Evolutionary conservation across 2,113 vertebrate genomes (phyloP), one percentile per base, ranked within the genome.

Genomic region (Pongo pygmaeus): DNA sequence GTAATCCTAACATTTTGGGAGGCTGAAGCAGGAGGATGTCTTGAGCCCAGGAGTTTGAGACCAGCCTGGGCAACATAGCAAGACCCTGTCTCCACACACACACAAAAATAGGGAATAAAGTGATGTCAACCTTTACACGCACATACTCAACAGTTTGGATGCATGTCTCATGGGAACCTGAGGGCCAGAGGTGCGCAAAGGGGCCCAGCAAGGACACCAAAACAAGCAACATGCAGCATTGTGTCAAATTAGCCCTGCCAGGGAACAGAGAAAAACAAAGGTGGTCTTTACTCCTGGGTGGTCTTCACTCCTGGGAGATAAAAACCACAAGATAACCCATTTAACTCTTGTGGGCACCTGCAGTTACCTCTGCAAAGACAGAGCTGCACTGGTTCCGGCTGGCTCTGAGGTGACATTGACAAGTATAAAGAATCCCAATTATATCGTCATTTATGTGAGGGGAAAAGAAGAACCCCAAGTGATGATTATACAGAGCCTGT

Each of bases 161-260:
- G 27, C 35, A 77, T 4, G 13, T 86, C 43, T 69, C 43, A 69
- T 86, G 64, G 46, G 40, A 86, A n/a, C 22, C 32, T 50, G 40
- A 84, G 48, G 40, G 4, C 11, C 78, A 93, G 84, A 83, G 46
- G 13, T 77, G 38, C 27, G 80, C 50, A 46, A 57, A 79, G 52
- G 52, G 27, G 32, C 30, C 84, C 69, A 48, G 80, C 83, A 97
- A 77, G 38, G 55, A 69, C 16, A 75, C 25, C 79, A 90, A 64
- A 93, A 83, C 67, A n/a, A 55, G 74, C 20, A 92, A 92, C 55
- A 92, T 25, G 50, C 88, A 91, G 72, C 25, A 84, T 80, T 89
- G 74, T 40, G 23, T 89, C 59, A 84, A 17, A 84, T 89, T 80
- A 46, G 4, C 84, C 17, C 6, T 84, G 69, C 77, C 77, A 72